phyloP scores from a whole-genome alignment of 2,888 invertebrate species.

The Eugnorisma glareosa region DNA sequence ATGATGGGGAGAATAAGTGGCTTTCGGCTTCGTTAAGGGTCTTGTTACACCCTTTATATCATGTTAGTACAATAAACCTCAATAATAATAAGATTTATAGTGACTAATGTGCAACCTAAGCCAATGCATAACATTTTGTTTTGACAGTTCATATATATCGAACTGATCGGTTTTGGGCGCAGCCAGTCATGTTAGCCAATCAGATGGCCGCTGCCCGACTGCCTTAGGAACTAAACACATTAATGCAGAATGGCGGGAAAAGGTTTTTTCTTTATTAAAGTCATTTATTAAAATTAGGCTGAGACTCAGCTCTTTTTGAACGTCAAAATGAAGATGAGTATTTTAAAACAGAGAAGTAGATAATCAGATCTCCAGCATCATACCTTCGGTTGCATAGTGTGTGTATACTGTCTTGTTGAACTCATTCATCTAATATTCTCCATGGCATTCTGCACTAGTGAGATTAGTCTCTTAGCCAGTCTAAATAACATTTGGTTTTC shows the following conservation, averaged over 20 bases:
- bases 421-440: neutral
- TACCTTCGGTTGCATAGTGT: neutral
- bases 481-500: neutral
- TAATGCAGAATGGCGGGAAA: neutral
- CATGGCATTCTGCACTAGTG: neutral
- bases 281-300: neutral
- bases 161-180: neutral
- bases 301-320: neutral
- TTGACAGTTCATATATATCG: neutral
- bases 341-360: neutral
- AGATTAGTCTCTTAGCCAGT: neutral
- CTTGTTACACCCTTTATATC: too few species aligned
- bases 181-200: conserved; percentile 43
- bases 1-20: too few species aligned
- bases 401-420: neutral
- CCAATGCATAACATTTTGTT: conserved; percentile 33
- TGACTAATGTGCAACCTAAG: conserved; percentile 51
- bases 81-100: neutral
- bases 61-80: conserved; percentile 20
- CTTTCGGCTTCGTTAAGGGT: too few species aligned
- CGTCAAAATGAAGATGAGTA: too few species aligned
- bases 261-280: neutral
- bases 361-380: neutral
- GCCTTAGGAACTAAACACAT: neutral
- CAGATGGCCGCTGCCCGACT: conserved; percentile 19